Base-by-base conservation (phyloP, 2,113 vertebrate genomes). In the Ibidorhyncha struthersii region DNA sequence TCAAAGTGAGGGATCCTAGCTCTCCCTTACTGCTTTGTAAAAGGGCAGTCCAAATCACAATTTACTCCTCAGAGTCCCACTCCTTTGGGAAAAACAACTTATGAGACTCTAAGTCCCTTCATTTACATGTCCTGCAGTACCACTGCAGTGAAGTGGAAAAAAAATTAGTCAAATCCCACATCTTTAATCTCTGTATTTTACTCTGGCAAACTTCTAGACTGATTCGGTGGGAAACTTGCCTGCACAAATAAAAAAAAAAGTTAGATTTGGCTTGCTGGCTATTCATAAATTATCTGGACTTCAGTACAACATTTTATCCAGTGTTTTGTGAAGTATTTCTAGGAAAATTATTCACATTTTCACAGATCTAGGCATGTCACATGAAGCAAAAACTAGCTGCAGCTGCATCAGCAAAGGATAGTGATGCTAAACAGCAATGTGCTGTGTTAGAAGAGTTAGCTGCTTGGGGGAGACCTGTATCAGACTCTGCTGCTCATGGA, bases 241-340 rank as follows among this genome's bases (percentile, higher is more conserved):
- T 73, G 25, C 13, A 53, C 4, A 12, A 93, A 79, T 47, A 14
- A 53, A 53, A 80, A 70, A 70, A 36, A 52, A 8, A 15, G 3
- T 12, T 38, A 62, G 36, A 62, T 87, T 74, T 96, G 91, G 71
- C 38, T 90, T 65, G 15, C 50, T 87, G 32, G 18, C 19, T 53
- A 87, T 82, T 82, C 32, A 93, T 89, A 93, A 96, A 70, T 82
- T 80, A 52, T 90, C 49, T 80, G 53, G 70, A 89, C 70, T 76
- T 82, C 86, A 91, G 53, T 19, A 85, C 23, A 86, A 78, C 26
- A 81, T 72, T 95, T 96, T 59, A 89, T 80, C 17, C 61, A 87
- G 65, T 66, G 58, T 61, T 94, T 93, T 88, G 23, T 81, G 45
- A 91, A 88, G 45, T 55, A 77, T 85, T 95, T 93, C 91, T 93